Evolutionary conservation across 2,113 vertebrate genomes (phyloP), one percentile per base, ranked within the genome.

Genomic region (Seriola quinqueradiata): DNA sequence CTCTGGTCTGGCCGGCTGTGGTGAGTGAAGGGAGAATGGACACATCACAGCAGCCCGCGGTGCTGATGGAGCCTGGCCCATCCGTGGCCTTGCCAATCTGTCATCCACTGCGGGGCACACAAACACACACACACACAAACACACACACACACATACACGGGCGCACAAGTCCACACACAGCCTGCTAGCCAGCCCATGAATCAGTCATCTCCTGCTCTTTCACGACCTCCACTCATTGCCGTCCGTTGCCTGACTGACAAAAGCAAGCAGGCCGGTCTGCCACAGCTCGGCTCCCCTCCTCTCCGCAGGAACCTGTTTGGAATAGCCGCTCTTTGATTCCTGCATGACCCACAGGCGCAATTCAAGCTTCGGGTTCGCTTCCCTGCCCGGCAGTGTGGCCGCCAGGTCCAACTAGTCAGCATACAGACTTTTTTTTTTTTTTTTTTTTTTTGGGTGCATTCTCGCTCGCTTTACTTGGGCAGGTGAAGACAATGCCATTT

Each of bases 181-280:
- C 65, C 84, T 63, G 68, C 67, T 42, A 55, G 77, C 66, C 79
- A 38, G 70, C 76, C 80, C 44, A 88, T 84, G 75, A 92, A 93
- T 92, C 90, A 88, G 89, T 91, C 90, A 88, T 92, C 89, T 84
- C 72, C 82, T 88, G 84, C 82, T 84, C 87, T 65, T 81, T 75
- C 16, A 19, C 63, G 67, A 81, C 90, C 90, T 87, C 81, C 81
- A 48, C 88, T 81, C 81, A 59, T 72, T 46, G 8, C 50, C 4
- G 32, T 75, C 38, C 59, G 74, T 89, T 79, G 74, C 21, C 86
- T 87, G 88, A 91, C 90, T 93, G 88, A 91, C 87, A 89, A 88
- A 88, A 87, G 84, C 89, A 82, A 82, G 77, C 83, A 70, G 44
- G 77, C 60, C 64, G 13, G 3, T 65, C 50, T 17, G 72, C 78